phyloP scores from a whole-genome alignment of 1,140 invertebrate species.

The Orussus abietinus region DNA sequence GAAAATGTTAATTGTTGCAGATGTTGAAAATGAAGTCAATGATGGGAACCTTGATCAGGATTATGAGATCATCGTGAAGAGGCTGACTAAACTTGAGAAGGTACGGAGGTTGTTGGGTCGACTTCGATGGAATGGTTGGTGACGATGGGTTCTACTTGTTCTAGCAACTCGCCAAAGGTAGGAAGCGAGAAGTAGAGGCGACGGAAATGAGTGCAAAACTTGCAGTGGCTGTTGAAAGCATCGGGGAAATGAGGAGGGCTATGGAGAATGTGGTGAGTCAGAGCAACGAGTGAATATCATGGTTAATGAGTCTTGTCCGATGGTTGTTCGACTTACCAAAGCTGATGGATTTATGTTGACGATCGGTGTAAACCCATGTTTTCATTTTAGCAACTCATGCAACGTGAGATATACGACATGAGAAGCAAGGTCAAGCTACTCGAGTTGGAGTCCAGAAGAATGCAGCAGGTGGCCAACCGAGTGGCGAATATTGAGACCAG shows the following conservation, averaged over 20 bases:
- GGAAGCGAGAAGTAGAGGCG: constrained; percentile 38
- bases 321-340: no score
- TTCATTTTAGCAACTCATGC: constrained; percentile 40
- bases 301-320: no score
- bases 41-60: constrained; percentile 35
- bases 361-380: no score
- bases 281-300: constrained; percentile 1
- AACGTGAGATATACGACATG: constrained; percentile 46
- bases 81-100: constrained; percentile 48
- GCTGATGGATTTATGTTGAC: no score
- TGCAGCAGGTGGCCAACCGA: constrained; percentile 41
- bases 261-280: constrained; percentile 42
- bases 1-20: constrained; percentile 20
- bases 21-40: constrained; percentile 45
- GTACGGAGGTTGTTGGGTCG: constrained; percentile 26
- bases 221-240: constrained; percentile 41
- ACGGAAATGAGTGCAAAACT: constrained; percentile 40
- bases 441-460: constrained; percentile 42
- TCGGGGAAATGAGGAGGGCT: constrained; percentile 42
- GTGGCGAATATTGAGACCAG: constrained; percentile 43
- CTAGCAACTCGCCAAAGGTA: constrained; percentile 42
- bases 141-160: background rate
- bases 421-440: constrained; percentile 41
- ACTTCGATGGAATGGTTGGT: background rate
- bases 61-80: constrained; percentile 43